Evolutionary conservation across 2,113 vertebrate genomes (phyloP).

Genomic region (Eclectus roratus): DNA sequence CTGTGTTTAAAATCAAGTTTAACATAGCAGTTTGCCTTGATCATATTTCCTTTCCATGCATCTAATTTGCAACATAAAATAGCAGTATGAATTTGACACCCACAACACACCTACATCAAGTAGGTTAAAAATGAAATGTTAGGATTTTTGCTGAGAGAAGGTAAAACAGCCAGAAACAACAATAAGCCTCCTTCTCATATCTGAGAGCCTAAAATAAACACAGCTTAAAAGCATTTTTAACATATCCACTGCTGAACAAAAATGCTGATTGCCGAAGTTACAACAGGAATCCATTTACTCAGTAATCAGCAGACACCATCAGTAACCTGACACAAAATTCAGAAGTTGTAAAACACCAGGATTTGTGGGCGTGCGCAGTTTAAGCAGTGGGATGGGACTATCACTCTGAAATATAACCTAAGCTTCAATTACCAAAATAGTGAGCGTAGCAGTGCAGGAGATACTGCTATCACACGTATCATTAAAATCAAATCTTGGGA

Average conservation of each 20-base stretch:
- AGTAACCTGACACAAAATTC: neutral
- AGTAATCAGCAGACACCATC: neutral
- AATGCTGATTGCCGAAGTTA: neutral
- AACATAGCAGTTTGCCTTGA: neutral
- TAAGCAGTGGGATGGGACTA: neutral
- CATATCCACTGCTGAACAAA: neutral
- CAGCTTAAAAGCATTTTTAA: neutral
- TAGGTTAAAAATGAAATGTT: neutral
- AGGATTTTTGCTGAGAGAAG: neutral
- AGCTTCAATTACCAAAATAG: neutral
- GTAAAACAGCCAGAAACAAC: neutral
- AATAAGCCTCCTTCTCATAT: neutral
- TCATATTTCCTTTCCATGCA: neutral
- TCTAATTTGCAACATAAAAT: neutral
- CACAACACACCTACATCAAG: neutral
- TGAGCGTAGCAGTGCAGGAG: neutral
- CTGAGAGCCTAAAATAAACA: neutral
- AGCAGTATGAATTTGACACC: neutral
- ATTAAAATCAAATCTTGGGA: constrained; percentile 4
- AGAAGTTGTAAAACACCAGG: neutral
- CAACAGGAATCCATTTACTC: neutral
- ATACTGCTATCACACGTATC: neutral
- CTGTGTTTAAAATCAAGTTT: neutral
- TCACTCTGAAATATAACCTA: neutral
- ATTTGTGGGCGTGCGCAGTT: neutral